phyloP scores from a whole-genome alignment of 2,113 vertebrate species.

The Peromyscus leucopus region DNA sequence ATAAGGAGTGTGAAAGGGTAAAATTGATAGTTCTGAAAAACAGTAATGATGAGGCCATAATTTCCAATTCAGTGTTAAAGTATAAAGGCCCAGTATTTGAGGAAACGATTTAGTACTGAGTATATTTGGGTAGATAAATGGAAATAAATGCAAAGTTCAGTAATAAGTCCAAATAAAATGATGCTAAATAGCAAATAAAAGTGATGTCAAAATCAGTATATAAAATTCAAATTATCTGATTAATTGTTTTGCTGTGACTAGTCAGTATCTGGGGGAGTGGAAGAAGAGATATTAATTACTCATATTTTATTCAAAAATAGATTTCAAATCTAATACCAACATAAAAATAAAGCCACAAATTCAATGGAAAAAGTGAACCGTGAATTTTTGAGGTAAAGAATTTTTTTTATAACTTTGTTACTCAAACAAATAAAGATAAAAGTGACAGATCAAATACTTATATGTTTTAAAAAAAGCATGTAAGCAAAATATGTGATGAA shows the following conservation, averaged over 20 bases:
- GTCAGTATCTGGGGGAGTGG: neutral
- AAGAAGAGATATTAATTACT: neutral
- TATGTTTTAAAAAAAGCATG: neutral
- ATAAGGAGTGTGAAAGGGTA: neutral
- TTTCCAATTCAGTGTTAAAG: constrained; percentile 17
- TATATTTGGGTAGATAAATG: neutral
- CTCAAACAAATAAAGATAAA: neutral
- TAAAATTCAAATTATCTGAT: constrained; percentile 12
- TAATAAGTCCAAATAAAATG: constrained; percentile 41
- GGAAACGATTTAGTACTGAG: constrained; percentile 13
- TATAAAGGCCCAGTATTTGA: constrained; percentile 27
- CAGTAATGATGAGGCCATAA: neutral
- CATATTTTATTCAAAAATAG: neutral
- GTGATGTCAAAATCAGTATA: neutral
- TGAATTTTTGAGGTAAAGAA: constrained; percentile 24
- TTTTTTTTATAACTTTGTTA: constrained; percentile 18
- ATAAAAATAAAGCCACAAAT: neutral
- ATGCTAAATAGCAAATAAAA: constrained; percentile 6
- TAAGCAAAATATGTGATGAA: constrained; percentile 21
- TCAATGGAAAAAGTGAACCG: neutral
- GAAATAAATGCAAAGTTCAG: neutral
- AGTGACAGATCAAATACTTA: neutral
- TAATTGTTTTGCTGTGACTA: neutral
- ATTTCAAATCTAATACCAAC: neutral
- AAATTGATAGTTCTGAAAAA: constrained; percentile 20